These are phyloP conservation scores for Asbolus verrucosus DNA, from an alignment of 1,140 invertebrate genomes.

Conservation along the genomic window DNA sequence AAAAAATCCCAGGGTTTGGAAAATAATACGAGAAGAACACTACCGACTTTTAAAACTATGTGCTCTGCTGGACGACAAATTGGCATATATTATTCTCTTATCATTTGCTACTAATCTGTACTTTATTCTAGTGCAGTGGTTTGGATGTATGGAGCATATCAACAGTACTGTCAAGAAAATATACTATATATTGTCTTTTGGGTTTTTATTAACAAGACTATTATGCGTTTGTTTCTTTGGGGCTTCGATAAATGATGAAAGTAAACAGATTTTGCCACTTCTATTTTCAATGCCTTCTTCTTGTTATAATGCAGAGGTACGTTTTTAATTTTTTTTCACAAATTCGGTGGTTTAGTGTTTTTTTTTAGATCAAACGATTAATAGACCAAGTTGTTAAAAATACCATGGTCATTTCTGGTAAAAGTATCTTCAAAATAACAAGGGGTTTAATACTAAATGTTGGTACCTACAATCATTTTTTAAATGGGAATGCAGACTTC, in stretches of 20 bases:
- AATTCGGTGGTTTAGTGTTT: not conserved
- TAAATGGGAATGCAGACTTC: too few relatives aligned
- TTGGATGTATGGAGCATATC: not conserved
- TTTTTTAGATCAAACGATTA: slow-evolving; percentile 9
- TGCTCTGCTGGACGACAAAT: not conserved
- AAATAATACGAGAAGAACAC: slow-evolving; percentile 1
- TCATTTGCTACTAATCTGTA: slow-evolving; percentile 26
- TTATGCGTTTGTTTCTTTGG: slow-evolving; percentile 17
- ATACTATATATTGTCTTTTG: not conserved
- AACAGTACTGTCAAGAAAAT: not conserved
- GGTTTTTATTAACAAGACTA: not conserved
- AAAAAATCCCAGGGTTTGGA: not conserved
- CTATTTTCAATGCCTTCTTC: not conserved
- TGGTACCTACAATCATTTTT: too few relatives aligned
- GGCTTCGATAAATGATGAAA: slow-evolving; percentile 12
- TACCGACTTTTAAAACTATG: slow-evolving; percentile 8
- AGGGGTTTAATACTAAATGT: slow-evolving; percentile 17
- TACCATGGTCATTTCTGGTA: slow-evolving; percentile 11
- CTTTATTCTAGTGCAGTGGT: slow-evolving; percentile 13
- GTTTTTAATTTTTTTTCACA: not conserved
- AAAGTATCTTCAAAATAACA: slow-evolving; percentile 23
- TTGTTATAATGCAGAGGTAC: slow-evolving; percentile 11
- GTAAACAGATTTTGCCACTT: not conserved
- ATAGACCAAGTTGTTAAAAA: slow-evolving; percentile 15
- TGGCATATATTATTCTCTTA: slow-evolving; percentile 4